Conservation (phyloP, 2,797 vertebrate genomes). For the Eleutherodactylus coqui region DNA sequence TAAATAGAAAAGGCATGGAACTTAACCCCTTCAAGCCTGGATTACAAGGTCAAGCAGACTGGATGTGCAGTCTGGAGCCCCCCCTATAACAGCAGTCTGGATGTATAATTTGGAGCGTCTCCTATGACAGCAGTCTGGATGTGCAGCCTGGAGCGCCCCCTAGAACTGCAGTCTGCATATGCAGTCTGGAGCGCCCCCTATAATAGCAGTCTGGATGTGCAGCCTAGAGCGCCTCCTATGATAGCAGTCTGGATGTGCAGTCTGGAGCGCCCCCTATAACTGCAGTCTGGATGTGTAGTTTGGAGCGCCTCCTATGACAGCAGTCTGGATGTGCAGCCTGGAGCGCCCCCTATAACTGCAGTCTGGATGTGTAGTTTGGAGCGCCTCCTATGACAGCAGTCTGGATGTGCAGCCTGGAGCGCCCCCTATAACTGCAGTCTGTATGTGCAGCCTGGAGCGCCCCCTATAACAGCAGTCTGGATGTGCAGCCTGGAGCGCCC, state of each 20-base stretch:
- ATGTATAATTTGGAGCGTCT: not conserved
- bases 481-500: too few relatives aligned
- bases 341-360: not conserved
- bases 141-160: not conserved
- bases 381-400: not conserved
- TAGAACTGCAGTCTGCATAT: not conserved
- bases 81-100: not conserved
- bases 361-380: not conserved
- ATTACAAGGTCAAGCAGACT: too few relatives aligned
- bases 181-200: not conserved
- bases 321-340: not conserved
- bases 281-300: not conserved
- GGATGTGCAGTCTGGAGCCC: not conserved
- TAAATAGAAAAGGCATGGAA: too few relatives aligned
- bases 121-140: not conserved
- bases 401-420: too few relatives aligned
- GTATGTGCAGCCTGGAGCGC: too few relatives aligned
- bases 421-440: too few relatives aligned
- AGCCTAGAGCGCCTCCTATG: not conserved
- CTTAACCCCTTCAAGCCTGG: too few relatives aligned
- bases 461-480: too few relatives aligned
- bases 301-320: not conserved
- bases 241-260: not conserved
- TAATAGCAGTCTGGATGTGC: not conserved
- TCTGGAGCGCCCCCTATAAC: not conserved